These are phyloP conservation scores for Andrena bucephala DNA, from an alignment of 2,888 invertebrate genomes.

Conservation along the genomic window DNA sequence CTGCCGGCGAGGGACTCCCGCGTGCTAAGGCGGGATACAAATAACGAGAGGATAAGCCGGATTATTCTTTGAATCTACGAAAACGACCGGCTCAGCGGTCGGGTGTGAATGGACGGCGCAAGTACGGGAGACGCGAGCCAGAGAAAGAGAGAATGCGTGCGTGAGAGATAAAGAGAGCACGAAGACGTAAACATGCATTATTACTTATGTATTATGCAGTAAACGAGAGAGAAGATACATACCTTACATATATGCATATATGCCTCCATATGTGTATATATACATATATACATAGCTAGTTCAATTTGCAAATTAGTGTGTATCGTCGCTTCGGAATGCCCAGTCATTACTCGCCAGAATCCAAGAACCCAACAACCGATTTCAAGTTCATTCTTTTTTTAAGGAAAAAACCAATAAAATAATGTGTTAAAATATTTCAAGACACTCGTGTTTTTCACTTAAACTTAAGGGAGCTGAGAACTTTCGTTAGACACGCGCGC, in stretches of 20 bases:
- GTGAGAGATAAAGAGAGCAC: conserved; percentile 43
- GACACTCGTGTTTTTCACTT: conserved; percentile 29
- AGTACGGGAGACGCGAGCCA: conserved; percentile 37
- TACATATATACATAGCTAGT: conserved; percentile 80
- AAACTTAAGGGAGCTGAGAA: neutral
- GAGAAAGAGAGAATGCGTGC: conserved; percentile 30
- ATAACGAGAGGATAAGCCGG: conserved; percentile 30
- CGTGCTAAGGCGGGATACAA: conserved; percentile 17
- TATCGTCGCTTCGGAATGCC: conserved; percentile 84
- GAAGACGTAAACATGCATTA: conserved; percentile 75
- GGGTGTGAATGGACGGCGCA: conserved; percentile 35
- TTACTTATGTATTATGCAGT: conserved; percentile 78
- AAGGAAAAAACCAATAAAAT: conserved; percentile 83
- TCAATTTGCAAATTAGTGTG: conserved; percentile 84
- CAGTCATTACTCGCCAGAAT: conserved; percentile 84
- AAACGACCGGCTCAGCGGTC: conserved; percentile 36
- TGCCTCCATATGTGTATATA: conserved; percentile 72
- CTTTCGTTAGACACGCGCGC: too few species aligned
- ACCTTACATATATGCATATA: conserved; percentile 77
- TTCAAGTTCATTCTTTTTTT: conserved; percentile 85
- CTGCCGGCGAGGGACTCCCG: conserved; percentile 40
- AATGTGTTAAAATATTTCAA: conserved; percentile 80
- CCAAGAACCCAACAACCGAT: conserved; percentile 80
- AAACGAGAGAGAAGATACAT: conserved; percentile 76
- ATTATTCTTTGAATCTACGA: conserved; percentile 50